Conservation (phyloP, 2,888 invertebrate species). For the Apamea epomidion region DNA sequence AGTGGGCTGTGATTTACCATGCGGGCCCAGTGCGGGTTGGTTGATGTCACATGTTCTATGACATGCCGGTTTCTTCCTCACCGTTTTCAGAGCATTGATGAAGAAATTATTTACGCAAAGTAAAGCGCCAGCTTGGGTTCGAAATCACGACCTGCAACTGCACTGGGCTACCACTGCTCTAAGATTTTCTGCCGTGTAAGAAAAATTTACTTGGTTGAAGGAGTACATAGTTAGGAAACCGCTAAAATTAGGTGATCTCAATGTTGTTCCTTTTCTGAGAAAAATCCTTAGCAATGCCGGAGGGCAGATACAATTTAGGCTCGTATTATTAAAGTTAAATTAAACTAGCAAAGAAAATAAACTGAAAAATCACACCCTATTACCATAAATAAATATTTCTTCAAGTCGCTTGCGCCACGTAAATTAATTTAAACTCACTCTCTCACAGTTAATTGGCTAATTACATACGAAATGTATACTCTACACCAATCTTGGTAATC, state of each 20-base stretch:
- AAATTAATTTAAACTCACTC: slow-evolving; percentile 33
- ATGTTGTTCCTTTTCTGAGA: not conserved
- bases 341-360: not conserved
- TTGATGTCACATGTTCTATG: not conserved
- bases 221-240: not conserved
- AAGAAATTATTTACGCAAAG: not conserved
- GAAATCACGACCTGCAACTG: not conserved
- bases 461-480: slow-evolving; percentile 27
- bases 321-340: slow-evolving; percentile 1
- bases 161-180: not conserved
- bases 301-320: not conserved
- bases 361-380: not conserved
- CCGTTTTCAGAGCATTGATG: not conserved
- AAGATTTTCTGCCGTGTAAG: not conserved
- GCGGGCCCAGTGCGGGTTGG: not conserved
- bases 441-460: slow-evolving; percentile 18
- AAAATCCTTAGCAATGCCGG: not conserved
- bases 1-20: not conserved
- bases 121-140: not conserved
- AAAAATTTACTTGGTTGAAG: not conserved
- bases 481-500: slow-evolving; percentile 38
- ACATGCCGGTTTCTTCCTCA: not conserved
- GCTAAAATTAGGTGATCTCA: not conserved
- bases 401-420: not conserved
- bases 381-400: not conserved